Evolutionary conservation across 2,888 invertebrate species (phyloP), one percentile per base, ranked within the genome.

Genomic region (Holacanthella duospinosa): DNA sequence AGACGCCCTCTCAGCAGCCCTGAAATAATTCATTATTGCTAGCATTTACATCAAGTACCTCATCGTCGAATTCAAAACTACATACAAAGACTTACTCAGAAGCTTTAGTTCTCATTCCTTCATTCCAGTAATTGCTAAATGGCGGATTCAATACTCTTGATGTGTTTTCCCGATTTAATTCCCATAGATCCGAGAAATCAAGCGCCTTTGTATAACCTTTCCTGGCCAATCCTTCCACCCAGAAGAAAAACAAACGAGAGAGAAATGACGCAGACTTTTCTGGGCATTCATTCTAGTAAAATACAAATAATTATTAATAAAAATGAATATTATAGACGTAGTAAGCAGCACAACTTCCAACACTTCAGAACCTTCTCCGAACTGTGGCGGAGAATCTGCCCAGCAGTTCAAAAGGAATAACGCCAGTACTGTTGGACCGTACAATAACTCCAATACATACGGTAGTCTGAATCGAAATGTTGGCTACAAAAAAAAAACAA

Each of bases 161-260:
- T 60, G 85, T 85, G 76, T 94, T 92, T 71, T 86, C 85, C 1
- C 86, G 85, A 74, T 92, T 90, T 77, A 97, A 82, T 55, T 88
- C 85, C 94, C 95, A 97, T 19, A 97, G 79, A 77, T 97, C 93
- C 55, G 82, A 80, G 66, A 85, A 83, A 68, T 86, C 88, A 66
- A 97, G 78, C 16, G 92, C 88, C 71, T 87, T 85, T 63, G 84
- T 84, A 79, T 89, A 95, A 26, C 95, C 95, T 68, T 83, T 85
- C 80, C 89, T 84, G 1, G 92, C 87, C 75, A 94, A 79, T 0
- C 83, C 76, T 78, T 93, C 91, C 77, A 94, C 93, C 96, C 96
- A 97, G 74, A 87, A 84, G 78, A 91, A 95, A 2, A 89, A 83
- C 27, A 94, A 80, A 62, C 86, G 84, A 25, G 92, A 92, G 4